Base-by-base conservation (phyloP, 1,140 invertebrate genomes). In the Zaprionus vittiger region DNA sequence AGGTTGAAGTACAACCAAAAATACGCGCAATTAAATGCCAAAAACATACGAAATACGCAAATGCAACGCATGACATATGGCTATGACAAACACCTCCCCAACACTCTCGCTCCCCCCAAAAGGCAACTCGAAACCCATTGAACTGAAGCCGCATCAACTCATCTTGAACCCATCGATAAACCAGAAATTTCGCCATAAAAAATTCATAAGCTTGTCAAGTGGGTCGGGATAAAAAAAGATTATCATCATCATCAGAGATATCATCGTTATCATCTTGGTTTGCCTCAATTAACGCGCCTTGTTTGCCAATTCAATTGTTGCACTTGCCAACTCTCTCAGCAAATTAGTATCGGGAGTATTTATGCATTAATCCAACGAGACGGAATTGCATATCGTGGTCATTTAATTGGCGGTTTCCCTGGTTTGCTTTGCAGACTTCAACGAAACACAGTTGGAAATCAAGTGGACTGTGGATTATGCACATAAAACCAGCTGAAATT, bases 21-120 rank as follows among this genome's bases (percentile, higher is more conserved):
- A 64, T 61, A 68, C 55, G 59, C 44, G 69, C 84, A 87, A 86
- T 87, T 83, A 83, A 75, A 83, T 83, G 63, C 49, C 77, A 81
- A 83, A 86, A 82, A 71, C 63, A 77, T 67, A 55, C 63, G 20
- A 65, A 55, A 65, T 64, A 47, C 37, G 44, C 38, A 41, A 66
- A 66, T 38, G 61, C 71, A 49, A 38, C 63, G 37, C 63, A 44
- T 73, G 61, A 66, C 73, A 76, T 76, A 72, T 76, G 73, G 38
- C 60, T 76, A 72, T 76, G 73, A 22, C 60, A 65, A 63, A 4
- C 44, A 26, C 47, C 11, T 22, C 47, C 17, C 47, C n/a, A 3
- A 11, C 20, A 26, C 24, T 26, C 24, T 26, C 7, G 0, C 17
- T 2, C 2, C 17, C 17, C 44, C 5, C 41, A 0, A 17, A n/a